Evolutionary conservation across 2,888 invertebrate species (phyloP), one percentile per base, ranked within the genome.

Genomic region (Phoenoteleia sp.): DNA sequence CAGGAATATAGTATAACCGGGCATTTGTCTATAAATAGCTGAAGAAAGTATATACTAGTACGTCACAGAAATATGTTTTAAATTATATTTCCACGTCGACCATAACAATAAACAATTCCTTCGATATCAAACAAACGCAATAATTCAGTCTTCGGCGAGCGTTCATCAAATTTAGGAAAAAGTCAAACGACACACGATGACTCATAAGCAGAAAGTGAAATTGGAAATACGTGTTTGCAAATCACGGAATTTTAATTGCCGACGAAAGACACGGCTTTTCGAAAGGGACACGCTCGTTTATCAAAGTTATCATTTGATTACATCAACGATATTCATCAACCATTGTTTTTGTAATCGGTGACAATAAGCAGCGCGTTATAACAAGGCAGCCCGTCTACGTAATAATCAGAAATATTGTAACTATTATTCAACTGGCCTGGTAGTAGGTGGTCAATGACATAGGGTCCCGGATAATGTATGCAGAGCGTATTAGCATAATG

Each of bases 391-490:
- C 67, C 19, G 27, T 47, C 74, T n/a, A 25, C 49, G 79, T 71
- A 81, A 81, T 80, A 79, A 76, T 85, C 72, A 21, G 67, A 67
- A 80, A 52, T 79, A 80, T 87, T 80, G 81, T 77, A 84, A 86
- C 87, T 86, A 89, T 90, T 89, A 91, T 90, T 89, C 87, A 90
- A 85, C 74, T 80, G 77, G 42, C 45, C 25, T 42, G 64, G 66
- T 88, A 89, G 90, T 91, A 91, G 92, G 92, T 92, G 92, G 92
- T 92, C 92, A 91, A 91, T 91, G 92, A 92, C 91, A 91, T 90
- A 91, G 88, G 90, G 86, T 87, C 82, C 79, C 71, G 89, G 88
- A 89, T 92, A 91, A 91, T 90, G 86, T 88, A 89, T 81, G 62
- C 83, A 86, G 79, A 86, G 85, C 87, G 87, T 89, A 92, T 92